Percentiles rank a stretch among this genome's conserved stretches.
These are phyloP conservation scores for Scaptomyza montana DNA, from an alignment of 1,140 invertebrate species.

Conservation along the genomic window DNA sequence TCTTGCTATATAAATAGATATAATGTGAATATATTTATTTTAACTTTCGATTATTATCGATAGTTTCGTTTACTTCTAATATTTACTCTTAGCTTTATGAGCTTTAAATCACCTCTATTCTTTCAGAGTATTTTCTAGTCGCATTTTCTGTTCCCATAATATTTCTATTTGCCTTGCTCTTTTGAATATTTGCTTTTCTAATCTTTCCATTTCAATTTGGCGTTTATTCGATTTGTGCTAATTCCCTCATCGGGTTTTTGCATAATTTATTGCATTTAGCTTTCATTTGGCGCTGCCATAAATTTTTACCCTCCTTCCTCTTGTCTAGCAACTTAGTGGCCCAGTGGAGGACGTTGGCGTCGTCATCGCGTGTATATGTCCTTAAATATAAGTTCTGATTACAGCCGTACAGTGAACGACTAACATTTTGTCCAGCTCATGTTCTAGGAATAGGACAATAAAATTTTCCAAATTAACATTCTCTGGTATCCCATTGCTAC, in stretches of 20 bases:
- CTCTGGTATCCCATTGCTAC: conserved; percentile 8
- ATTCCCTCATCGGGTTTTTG: conserved; percentile 50
- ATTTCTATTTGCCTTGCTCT: not conserved
- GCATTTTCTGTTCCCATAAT: conserved; percentile 5
- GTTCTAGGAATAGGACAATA: too few species aligned
- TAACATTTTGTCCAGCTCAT: conserved; percentile 20
- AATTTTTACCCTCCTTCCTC: conserved; percentile 31
- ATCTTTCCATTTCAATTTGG: conserved; percentile 57
- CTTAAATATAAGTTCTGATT: conserved; percentile 75
- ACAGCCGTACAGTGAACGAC: conserved; percentile 9
- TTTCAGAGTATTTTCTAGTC: not conserved
- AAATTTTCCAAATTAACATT: not conserved
- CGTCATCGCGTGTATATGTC: conserved; percentile 64
- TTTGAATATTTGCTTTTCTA: conserved; percentile 35
- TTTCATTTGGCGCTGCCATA: conserved; percentile 61
- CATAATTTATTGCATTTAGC: conserved; percentile 79
- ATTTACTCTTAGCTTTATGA: too few species aligned
- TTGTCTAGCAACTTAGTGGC: not conserved
- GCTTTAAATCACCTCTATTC: too few species aligned
- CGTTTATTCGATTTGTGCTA: conserved; percentile 32
- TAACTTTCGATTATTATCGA: too few species aligned
- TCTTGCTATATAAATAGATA: too few species aligned
- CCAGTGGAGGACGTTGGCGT: conserved; percentile 27
- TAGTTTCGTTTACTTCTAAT: too few species aligned
- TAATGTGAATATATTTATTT: too few species aligned